Conservation (phyloP, 2,888 invertebrate genomes). For the Caenorhabditis imperialis region DNA sequence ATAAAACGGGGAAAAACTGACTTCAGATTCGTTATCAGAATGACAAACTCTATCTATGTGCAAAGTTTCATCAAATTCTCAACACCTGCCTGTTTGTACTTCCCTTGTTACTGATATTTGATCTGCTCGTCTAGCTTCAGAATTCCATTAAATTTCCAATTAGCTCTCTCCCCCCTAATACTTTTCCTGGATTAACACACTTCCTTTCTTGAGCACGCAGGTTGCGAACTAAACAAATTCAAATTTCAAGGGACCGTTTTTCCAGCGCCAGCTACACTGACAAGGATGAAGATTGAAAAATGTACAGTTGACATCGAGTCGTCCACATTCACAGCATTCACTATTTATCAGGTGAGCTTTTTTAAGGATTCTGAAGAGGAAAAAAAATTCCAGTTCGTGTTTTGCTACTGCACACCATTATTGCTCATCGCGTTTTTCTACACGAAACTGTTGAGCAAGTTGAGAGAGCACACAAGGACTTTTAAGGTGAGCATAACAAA, state of each 20-base stretch:
- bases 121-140: background rate
- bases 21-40: no score
- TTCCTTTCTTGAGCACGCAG: no score
- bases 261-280: slow-evolving; percentile 67
- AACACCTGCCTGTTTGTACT: no score
- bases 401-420: slow-evolving; percentile 75
- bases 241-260: background rate
- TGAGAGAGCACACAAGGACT: slow-evolving; percentile 73
- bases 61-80: no score
- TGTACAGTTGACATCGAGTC: slow-evolving; percentile 74
- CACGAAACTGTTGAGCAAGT: slow-evolving; percentile 68
- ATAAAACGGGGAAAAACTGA: no score
- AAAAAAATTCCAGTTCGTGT: slow-evolving; percentile 64
- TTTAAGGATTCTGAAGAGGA: no score
- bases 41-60: no score
- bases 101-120: no score
- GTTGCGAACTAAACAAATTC: background rate
- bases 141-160: slow-evolving; percentile 16
- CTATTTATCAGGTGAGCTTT: slow-evolving; percentile 60
- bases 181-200: slow-evolving; percentile 40
- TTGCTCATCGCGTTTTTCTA: slow-evolving; percentile 76
- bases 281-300: slow-evolving; percentile 76
- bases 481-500: slow-evolving; percentile 74
- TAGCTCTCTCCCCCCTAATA: slow-evolving; percentile 24
- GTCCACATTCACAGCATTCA: slow-evolving; percentile 67